Evolutionary conservation across 2,888 invertebrate species (phyloP).

Genomic region (Meganola albula): DNA sequence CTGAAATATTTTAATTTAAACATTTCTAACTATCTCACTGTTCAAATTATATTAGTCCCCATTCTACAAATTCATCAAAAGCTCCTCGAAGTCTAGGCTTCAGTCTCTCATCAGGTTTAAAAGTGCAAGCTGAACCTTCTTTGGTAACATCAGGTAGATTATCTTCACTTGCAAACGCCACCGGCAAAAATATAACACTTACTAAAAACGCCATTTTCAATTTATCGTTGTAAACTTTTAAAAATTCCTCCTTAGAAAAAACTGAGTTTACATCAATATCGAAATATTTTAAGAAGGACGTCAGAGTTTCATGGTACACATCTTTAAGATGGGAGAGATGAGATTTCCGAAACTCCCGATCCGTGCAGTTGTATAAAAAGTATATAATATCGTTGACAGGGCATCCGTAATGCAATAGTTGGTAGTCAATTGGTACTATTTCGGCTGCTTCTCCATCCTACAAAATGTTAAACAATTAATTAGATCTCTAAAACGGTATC

Average conservation of each 20-base stretch:
- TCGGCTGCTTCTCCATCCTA: constrained; percentile 40
- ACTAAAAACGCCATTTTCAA: constrained; percentile 42
- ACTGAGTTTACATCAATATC: constrained; percentile 31
- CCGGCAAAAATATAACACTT: constrained; percentile 32
- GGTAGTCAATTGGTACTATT: constrained; percentile 43
- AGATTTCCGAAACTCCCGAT: constrained; percentile 39
- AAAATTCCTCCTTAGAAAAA: constrained; percentile 37
- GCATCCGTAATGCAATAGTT: constrained; percentile 40
- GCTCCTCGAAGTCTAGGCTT: constrained; percentile 31
- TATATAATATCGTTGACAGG: constrained; percentile 45
- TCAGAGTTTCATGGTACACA: constrained; percentile 37
- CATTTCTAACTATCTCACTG: too few relatives aligned
- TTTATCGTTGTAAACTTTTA: constrained; percentile 33
- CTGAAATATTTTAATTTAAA: too few relatives aligned
- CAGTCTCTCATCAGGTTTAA: constrained; percentile 29
- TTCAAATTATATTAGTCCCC: too few relatives aligned
- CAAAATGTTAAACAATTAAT: too few relatives aligned
- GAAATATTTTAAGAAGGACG: constrained; percentile 35
- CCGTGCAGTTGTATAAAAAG: constrained; percentile 43
- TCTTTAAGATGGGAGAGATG: constrained; percentile 39
- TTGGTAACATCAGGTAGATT: constrained; percentile 33
- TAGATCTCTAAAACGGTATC: too few relatives aligned
- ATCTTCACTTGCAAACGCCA: constrained; percentile 36
- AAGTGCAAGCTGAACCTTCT: constrained; percentile 19
- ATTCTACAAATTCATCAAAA: constrained; percentile 37